Evolutionary conservation across 2,888 invertebrate genomes (phyloP), one percentile per base, ranked within the genome.

Genomic region (Drosophila antonietae): DNA sequence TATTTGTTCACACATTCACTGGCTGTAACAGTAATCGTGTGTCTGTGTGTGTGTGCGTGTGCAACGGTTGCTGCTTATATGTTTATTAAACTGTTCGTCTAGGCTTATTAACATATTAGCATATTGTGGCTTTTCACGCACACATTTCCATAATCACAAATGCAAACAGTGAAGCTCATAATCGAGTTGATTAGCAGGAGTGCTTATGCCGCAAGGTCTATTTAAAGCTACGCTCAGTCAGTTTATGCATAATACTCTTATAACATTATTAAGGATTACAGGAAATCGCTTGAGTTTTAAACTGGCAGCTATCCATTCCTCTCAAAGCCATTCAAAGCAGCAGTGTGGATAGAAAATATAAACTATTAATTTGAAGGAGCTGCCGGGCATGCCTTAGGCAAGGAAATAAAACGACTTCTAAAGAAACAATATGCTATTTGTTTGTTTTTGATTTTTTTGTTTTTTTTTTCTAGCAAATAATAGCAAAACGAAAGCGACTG

Each of bases 1-100:
- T 84, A 84, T 84, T 84, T 84, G 88, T 80, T 84, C 84, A 74
- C 84, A 84, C 84, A 81, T 71, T 72, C 73, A 62, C 71, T 51
- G n/a, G 12, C n/a, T 47, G 46, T 55, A 41, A 41, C 41, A 52
- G 62, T 59, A 49, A 39, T 37, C 9, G 43, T 49, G 53, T 23
- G n/a, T 43, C 49, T 52, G 8, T 39, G 53, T 57, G 53, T 43
- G 60, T 44, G 56, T 52, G 10, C 57, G 57, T 47, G 49, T 46
- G 51, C 55, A 55, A 63, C 57, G 47, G 66, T 73, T 56, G 67
- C 46, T 63, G 59, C 68, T 69, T 67, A 79, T 74, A 69, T 81
- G 83, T 83, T 83, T 86, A 83, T 80, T 73, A 75, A 84, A 70
- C 64, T 71, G 53, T 72, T 74, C 69, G 61, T 59, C 68, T 64